These are phyloP conservation scores for Tachuris rubrigastra DNA, from an alignment of 2,113 vertebrate genomes.

Conservation along the genomic window DNA sequence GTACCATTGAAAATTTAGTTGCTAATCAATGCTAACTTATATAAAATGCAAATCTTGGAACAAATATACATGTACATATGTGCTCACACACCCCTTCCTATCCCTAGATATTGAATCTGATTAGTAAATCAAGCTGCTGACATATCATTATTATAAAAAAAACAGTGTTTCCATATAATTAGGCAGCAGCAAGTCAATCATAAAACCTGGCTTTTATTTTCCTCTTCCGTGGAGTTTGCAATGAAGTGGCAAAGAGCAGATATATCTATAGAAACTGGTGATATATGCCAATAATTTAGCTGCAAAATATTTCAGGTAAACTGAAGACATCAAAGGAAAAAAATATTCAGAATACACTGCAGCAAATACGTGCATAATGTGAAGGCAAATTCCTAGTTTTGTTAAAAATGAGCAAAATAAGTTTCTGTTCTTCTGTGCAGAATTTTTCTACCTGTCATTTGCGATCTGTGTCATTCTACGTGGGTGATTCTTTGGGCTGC, in stretches of 20 bases:
- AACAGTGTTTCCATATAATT: background rate
- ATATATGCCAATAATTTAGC: background rate
- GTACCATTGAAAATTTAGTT: background rate
- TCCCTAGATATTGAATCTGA: background rate
- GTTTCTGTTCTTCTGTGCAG: background rate
- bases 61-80: background rate
- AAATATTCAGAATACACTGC: background rate
- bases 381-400: background rate
- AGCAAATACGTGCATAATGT: background rate
- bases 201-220: constrained; percentile 7
- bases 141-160: background rate
- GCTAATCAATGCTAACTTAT: background rate
- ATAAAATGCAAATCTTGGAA: constrained; percentile 19
- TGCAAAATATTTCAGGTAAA: background rate
- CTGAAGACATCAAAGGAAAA: background rate
- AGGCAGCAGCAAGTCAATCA: background rate
- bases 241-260: background rate
- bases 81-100: background rate
- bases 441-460: background rate
- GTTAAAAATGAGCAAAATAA: background rate
- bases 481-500: background rate
- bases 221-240: background rate
- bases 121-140: constrained; percentile 30
- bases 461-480: background rate
- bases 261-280: background rate